phyloP scores from a whole-genome alignment of 2,888 invertebrate genomes.

The Aricia artaxerxes region DNA sequence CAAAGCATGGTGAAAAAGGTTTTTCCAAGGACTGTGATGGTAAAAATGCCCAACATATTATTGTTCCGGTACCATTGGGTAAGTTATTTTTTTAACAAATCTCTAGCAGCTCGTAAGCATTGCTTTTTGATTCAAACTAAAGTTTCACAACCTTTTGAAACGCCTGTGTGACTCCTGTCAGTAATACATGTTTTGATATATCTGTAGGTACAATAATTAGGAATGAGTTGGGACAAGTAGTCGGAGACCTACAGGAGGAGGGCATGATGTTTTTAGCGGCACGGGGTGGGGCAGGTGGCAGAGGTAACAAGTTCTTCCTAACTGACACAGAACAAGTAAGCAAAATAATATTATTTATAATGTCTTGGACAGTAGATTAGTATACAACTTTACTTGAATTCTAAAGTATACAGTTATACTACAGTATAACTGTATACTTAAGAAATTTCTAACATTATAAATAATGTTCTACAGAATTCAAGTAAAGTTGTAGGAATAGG shows the following conservation, averaged over 20 bases:
- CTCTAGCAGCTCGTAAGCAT: too few species aligned
- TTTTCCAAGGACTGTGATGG: slow-evolving; percentile 89
- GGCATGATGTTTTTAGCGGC: slow-evolving; percentile 94
- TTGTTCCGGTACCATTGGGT: slow-evolving; percentile 91
- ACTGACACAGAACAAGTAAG: slow-evolving; percentile 85
- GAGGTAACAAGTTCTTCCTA: slow-evolving; percentile 95
- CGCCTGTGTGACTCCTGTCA: too few species aligned
- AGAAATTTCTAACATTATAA: too few species aligned
- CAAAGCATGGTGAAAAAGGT: slow-evolving; percentile 87
- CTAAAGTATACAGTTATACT: too few species aligned
- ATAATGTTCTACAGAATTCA: too few species aligned
- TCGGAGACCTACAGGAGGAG: slow-evolving; percentile 59
- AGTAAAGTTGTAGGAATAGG: too few species aligned
- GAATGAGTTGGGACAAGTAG: slow-evolving; percentile 50
- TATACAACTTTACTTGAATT: too few species aligned
- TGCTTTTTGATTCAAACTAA: too few species aligned
- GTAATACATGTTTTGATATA: background rate
- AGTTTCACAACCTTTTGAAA: too few species aligned
- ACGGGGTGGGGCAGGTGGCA: slow-evolving; percentile 96
- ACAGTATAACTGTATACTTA: too few species aligned
- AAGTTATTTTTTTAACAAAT: slow-evolving; percentile 48
- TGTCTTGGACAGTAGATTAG: background rate
- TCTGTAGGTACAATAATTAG: slow-evolving; percentile 63
- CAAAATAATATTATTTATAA: background rate
- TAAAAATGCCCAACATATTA: slow-evolving; percentile 86